Evolutionary conservation across 2,113 vertebrate species (phyloP).

Genomic region (Rhinopomastus cyanomelas): DNA sequence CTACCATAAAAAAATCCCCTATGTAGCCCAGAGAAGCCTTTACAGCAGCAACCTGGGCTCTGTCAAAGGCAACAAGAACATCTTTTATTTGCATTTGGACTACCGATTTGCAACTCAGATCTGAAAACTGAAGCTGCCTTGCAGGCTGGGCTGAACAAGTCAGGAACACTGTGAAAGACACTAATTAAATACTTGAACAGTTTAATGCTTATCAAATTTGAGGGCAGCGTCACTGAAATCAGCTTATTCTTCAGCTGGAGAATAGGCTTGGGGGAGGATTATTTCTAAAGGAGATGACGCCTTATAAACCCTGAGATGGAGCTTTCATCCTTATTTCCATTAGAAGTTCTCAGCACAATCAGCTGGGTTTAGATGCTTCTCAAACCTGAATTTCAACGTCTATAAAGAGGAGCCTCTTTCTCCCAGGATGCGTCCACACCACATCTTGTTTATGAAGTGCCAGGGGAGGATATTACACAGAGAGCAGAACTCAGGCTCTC

Average conservation of each 20-base stretch:
- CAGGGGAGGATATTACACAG: background rate
- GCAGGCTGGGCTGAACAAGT: background rate
- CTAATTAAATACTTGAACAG: background rate
- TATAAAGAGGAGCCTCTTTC: background rate
- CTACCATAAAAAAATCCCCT: background rate
- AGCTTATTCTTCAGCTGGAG: background rate
- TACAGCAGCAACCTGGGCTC: background rate
- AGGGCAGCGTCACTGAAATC: background rate
- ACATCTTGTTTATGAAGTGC: background rate
- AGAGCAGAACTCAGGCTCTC: background rate
- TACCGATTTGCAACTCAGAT: background rate
- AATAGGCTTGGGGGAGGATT: background rate
- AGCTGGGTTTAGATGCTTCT: background rate
- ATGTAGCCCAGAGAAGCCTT: background rate
- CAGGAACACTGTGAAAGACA: background rate
- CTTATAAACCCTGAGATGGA: background rate
- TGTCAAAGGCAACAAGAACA: accelerated
- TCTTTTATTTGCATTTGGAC: background rate
- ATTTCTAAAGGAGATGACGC: background rate
- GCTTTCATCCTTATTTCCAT: background rate
- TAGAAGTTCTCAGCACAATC: background rate
- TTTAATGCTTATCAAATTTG: background rate
- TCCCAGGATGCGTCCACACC: background rate
- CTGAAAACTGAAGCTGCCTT: background rate
- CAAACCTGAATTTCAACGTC: background rate